Conservation (phyloP, 2,113 vertebrate genomes). For the Cinclus mexicanus region DNA sequence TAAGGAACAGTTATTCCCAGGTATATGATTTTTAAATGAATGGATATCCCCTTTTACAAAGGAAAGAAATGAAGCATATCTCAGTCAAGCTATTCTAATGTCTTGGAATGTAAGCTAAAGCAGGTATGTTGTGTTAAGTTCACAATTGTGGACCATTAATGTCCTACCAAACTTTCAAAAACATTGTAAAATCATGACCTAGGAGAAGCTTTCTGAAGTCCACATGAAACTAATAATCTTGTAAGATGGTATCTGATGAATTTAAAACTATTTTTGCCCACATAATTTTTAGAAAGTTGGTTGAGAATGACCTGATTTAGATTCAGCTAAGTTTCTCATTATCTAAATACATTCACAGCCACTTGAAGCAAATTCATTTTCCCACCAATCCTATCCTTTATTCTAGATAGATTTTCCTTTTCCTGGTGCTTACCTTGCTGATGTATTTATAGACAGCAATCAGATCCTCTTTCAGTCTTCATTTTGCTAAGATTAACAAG, state of each 20-base stretch:
- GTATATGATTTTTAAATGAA: background rate
- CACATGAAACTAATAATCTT: background rate
- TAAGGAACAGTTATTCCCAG: background rate
- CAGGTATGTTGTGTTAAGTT: too few relatives aligned
- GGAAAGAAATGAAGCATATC: background rate
- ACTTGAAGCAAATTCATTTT: background rate
- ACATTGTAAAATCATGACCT: background rate
- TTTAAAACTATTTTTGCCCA: background rate
- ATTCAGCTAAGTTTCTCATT: background rate
- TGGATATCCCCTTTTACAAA: background rate
- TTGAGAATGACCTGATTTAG: background rate
- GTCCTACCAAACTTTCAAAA: background rate
- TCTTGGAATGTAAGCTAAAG: background rate
- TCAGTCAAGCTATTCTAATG: background rate
- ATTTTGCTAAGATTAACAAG: slow-evolving; percentile 35
- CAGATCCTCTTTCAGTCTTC: slow-evolving; percentile 11
- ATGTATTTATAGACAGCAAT: slow-evolving; percentile 25
- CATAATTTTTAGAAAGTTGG: background rate
- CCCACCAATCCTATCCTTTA: background rate
- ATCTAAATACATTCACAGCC: background rate
- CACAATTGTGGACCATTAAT: background rate
- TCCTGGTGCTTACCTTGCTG: background rate
- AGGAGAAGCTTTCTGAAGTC: background rate
- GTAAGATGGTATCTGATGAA: background rate
- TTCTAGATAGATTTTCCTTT: background rate